Evolutionary conservation across 2,797 vertebrate species (phyloP).

Genomic region (Adrianichthys oophorus): DNA sequence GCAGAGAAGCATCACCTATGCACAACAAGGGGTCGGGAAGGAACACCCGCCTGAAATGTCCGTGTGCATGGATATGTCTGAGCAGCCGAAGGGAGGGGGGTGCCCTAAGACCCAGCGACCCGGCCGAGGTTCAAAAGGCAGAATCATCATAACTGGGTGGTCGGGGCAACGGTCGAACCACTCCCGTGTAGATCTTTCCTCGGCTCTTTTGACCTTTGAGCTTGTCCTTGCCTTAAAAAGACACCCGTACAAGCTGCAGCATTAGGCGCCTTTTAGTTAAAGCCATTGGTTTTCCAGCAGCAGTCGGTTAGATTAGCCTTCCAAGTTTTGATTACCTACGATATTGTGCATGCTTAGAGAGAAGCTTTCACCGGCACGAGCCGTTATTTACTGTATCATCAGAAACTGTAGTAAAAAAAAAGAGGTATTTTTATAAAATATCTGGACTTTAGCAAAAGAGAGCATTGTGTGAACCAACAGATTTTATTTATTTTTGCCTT

Average conservation of each 20-base stretch:
- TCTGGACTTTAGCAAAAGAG: slow-evolving; percentile 63
- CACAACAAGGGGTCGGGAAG: slow-evolving; percentile 64
- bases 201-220: slow-evolving; percentile 67
- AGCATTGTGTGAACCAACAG: slow-evolving; percentile 61
- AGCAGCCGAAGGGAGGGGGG: slow-evolving; percentile 32
- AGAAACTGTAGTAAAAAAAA: slow-evolving; percentile 71
- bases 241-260: slow-evolving; percentile 58
- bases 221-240: slow-evolving; percentile 82
- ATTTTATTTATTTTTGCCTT: slow-evolving; percentile 73
- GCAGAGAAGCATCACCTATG: slow-evolving; percentile 75
- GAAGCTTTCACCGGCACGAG: slow-evolving; percentile 77
- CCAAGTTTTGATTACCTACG: slow-evolving; percentile 66
- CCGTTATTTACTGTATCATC: slow-evolving; percentile 70
- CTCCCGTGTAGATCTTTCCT: slow-evolving; percentile 63
- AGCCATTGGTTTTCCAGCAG: slow-evolving; percentile 64
- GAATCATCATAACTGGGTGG: slow-evolving; percentile 68
- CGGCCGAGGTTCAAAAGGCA: slow-evolving; percentile 25
- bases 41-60: slow-evolving; percentile 27
- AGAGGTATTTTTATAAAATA: slow-evolving; percentile 81
- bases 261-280: slow-evolving; percentile 68
- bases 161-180: slow-evolving; percentile 56
- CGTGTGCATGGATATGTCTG: slow-evolving; percentile 43
- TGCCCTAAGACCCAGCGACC: slow-evolving; percentile 19
- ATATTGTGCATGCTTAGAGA: slow-evolving; percentile 80
- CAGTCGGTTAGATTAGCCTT: slow-evolving; percentile 65